Base-by-base conservation (phyloP, 2,888 invertebrate genomes). In the Heliconius hortense region DNA sequence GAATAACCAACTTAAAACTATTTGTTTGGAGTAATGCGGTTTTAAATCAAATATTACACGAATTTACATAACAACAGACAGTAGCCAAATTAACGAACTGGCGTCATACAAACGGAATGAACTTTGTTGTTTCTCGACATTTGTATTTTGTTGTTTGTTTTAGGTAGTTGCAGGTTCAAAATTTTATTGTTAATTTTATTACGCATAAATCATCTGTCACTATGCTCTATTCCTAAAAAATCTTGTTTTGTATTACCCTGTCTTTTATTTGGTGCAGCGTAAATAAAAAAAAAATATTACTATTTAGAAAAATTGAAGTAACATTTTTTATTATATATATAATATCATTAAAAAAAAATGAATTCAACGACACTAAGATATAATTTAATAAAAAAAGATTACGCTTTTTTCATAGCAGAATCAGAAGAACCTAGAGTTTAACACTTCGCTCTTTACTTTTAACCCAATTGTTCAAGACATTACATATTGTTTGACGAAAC, bases 1-100 rank as follows among this genome's bases (percentile, higher is more conserved):
- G 64, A 59, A 43, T 66, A 64, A 75, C 64, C 75, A 63, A 70
- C 71, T 75, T 70, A 59, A 74, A 74, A 70, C 64, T 66, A 64
- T 75, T 70, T 71, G 64, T 28, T 53, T 69, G 62, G 69, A 74
- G 74, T 69, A 69, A 53, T 69, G 74, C 64, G 28, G 63, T 75
- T 75, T 70, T 64, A 75, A 71, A 75, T 71, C 64, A 66, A 75
- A 75, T 63, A 70, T 56, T 63, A 68, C 68, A 15, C 18, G 26
- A 56, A 53, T 70, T 75, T 75, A 75, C 70, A 71, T 75, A 71
- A 75, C 39, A 68, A 74, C 59, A 39, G 63, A 28, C 63, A 63
- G 48, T n/a, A n/a, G 26, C n/a, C 21, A 39, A 63, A 48, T 72
- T 63, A 59, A 70, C 21, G 35, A 71, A 71, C 60, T 71, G 39